Evolutionary conservation across 1,140 invertebrate species (phyloP).

Genomic region (Anastrepha obliqua): DNA sequence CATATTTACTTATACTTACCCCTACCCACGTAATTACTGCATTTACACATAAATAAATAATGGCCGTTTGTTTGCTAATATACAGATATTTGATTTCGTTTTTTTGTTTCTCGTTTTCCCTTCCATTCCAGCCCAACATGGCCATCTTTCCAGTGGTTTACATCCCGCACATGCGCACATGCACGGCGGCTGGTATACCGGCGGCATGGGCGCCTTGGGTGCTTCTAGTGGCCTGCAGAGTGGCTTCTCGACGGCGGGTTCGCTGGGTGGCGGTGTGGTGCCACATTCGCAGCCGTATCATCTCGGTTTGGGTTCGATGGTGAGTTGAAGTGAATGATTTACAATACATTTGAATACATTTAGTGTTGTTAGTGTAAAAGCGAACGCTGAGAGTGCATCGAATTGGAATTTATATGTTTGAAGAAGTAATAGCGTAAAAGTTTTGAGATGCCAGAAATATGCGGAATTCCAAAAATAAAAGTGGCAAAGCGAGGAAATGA

Average conservation of each 20-base stretch:
- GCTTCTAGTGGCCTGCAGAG: conserved; percentile 73
- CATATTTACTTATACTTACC: not conserved
- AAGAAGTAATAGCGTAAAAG: too few species aligned
- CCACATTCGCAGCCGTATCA: conserved; percentile 74
- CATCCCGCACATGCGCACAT: conserved; percentile 75
- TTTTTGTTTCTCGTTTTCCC: not conserved
- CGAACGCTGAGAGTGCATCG: not conserved
- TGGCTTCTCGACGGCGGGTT: conserved; percentile 73
- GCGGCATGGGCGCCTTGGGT: conserved; percentile 73
- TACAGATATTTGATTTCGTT: not conserved
- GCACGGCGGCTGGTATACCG: conserved; percentile 74
- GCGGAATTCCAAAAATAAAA: too few species aligned
- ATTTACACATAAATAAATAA: not conserved
- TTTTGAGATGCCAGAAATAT: too few species aligned
- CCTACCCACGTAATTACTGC: not conserved
- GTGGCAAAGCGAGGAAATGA: too few species aligned
- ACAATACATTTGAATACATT: not conserved
- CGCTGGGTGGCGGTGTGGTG: conserved; percentile 71
- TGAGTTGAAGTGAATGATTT: conserved; percentile 59
- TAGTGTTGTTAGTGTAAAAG: not conserved
- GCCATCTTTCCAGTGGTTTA: conserved; percentile 73
- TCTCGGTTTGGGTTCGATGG: conserved; percentile 73
- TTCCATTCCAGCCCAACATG: conserved; percentile 72
- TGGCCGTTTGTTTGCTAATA: not conserved
- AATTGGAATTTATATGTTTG: not conserved